Percentiles rank a stretch among this genome's conserved stretches.
Conservation (phyloP, 2,113 vertebrate genomes). For the Microcebus lehilahytsara region DNA sequence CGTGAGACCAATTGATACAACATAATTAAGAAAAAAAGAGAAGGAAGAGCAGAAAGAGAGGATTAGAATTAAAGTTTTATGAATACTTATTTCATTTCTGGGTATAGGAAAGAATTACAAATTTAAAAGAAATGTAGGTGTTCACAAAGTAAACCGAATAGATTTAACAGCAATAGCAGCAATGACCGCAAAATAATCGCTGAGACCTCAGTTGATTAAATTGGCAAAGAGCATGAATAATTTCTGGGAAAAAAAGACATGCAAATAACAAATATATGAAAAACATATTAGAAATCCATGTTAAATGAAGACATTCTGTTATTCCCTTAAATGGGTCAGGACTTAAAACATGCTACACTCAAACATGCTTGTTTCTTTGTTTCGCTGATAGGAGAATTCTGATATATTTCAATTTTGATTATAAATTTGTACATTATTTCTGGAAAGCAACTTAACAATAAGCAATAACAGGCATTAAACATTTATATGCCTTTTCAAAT, state of each 20-base stretch:
- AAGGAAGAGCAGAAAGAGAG: not conserved
- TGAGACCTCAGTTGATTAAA: not conserved
- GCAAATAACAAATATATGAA: not conserved
- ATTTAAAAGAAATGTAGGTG: not conserved
- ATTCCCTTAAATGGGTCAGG: not conserved
- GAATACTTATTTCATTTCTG: not conserved
- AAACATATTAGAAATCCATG: not conserved
- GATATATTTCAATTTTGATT: not conserved
- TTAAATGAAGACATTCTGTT: not conserved
- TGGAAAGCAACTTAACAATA: not conserved
- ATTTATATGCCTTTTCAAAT: not conserved
- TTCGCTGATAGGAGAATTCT: not conserved
- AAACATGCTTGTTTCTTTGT: not conserved
- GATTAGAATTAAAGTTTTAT: conserved; percentile 4
- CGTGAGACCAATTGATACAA: not conserved
- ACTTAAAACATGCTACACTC: not conserved
- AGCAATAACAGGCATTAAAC: not conserved
- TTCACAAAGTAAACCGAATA: not conserved
- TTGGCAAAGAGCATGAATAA: not conserved
- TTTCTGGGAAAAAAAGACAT: not conserved
- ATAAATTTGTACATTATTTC: not conserved
- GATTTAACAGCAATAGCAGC: not conserved
- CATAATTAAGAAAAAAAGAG: not conserved
- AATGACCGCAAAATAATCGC: not conserved
- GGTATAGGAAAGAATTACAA: not conserved